phyloP scores from a whole-genome alignment of 2,888 invertebrate genomes.

The Zygogramma bicolorata region DNA sequence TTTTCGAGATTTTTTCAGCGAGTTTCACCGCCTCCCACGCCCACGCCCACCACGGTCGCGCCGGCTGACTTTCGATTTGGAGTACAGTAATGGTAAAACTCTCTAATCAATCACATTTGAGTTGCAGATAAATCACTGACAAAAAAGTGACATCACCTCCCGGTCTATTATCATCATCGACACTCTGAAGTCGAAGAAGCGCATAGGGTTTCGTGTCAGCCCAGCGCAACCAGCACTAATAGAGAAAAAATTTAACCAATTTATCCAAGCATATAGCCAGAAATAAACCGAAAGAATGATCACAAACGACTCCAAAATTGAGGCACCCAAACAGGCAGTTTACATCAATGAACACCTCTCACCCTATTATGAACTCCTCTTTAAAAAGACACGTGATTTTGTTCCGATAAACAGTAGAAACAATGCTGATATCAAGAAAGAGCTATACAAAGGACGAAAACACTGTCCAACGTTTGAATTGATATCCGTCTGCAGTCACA shows the following conservation, averaged over 20 bases:
- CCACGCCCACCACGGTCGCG: too few relatives aligned
- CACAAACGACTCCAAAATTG: neutral
- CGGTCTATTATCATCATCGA: too few relatives aligned
- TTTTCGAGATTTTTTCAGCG: too few relatives aligned
- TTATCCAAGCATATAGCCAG: neutral
- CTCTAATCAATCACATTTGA: too few relatives aligned
- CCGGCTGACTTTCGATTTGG: too few relatives aligned
- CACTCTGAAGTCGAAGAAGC: neutral
- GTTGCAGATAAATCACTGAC: too few relatives aligned
- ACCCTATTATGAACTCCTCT: neutral
- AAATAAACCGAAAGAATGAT: neutral
- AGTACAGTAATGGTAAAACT: too few relatives aligned
- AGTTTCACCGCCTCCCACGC: too few relatives aligned
- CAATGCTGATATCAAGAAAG: neutral
- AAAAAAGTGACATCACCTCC: too few relatives aligned
- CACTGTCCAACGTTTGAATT: neutral
- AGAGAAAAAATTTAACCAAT: neutral
- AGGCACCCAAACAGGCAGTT: too few relatives aligned
- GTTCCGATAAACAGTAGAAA: neutral
- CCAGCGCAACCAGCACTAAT: too few relatives aligned
- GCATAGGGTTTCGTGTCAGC: neutral
- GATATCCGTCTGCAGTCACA: neutral
- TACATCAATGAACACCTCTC: neutral
- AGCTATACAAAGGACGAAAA: neutral
- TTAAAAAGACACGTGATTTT: neutral